Evolutionary conservation across 2,113 vertebrate genomes (phyloP).

Genomic region (Plectropomus leopardus): DNA sequence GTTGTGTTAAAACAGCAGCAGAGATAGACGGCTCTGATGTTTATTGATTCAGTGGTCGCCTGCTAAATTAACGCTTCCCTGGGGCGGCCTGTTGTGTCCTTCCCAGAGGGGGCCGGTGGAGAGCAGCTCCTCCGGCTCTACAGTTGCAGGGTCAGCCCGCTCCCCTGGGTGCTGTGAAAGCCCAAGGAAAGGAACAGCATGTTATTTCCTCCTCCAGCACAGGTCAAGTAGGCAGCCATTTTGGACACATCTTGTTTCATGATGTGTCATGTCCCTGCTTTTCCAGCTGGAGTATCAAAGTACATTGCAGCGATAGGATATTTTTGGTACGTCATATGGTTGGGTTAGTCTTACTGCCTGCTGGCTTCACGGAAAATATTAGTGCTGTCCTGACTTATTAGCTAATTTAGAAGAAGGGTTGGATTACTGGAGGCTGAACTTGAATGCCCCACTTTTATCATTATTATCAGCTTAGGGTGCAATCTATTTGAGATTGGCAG

Average conservation of each 20-base stretch:
- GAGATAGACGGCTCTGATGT: conserved; percentile 45
- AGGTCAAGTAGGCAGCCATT: conserved; percentile 77
- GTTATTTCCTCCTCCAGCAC: conserved; percentile 70
- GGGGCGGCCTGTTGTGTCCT: conserved; percentile 56
- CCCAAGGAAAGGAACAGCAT: conserved; percentile 63
- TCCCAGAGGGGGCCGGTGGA: conserved; percentile 53
- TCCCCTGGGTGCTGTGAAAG: conserved; percentile 70
- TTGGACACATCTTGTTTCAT: conserved; percentile 58
- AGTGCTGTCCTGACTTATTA: conserved; percentile 27
- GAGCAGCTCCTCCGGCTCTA: conserved; percentile 47
- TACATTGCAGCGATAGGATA: neutral
- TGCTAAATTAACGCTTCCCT: conserved; percentile 56
- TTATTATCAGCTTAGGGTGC: conserved; percentile 61
- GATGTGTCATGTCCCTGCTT: conserved; percentile 16
- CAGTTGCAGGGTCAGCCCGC: conserved; percentile 68
- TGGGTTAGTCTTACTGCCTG: neutral
- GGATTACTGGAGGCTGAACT: conserved; percentile 51
- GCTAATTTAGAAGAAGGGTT: conserved; percentile 50
- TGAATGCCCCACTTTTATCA: conserved; percentile 52
- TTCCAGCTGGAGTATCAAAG: neutral
- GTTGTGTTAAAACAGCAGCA: conserved; percentile 13
- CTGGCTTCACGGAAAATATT: conserved; percentile 13
- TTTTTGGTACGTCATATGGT: neutral
- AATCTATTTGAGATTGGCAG: conserved; percentile 65
- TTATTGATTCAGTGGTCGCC: conserved; percentile 69